Evolutionary conservation across 2,888 invertebrate genomes (phyloP), one percentile per base, ranked within the genome.

Genomic region (Cephus rjabovi): DNA sequence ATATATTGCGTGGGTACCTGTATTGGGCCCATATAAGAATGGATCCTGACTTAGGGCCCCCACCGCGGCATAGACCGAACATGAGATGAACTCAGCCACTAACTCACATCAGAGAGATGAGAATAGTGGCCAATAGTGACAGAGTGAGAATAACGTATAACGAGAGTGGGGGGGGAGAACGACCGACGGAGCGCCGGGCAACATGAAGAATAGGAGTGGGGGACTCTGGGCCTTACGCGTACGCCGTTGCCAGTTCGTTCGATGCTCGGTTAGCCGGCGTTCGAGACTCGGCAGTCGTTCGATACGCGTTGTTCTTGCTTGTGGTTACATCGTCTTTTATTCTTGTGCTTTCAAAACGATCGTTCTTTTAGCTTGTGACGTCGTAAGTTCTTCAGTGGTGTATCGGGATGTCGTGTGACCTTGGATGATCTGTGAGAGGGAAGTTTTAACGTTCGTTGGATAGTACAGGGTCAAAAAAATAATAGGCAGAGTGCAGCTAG

Each of bases 201-300:
- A 23, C 56, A 23, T 23, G 23, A 6, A 56, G 56, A 56, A 9
- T 23, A 56, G 23, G 23, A 23, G 56, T 56, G 56, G 56, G 56
- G 23, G 2, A 56, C 23, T 56, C 84, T 85, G 86, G 86, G 87
- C 87, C 86, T 87, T 86, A 83, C 81, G 77, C 77, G 78, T 77
- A 81, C 86, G 84, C 82, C 80, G 86, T 87, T 87, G 87, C 87
- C 87, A 86, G 85, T 85, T 87, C 77, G 82, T 76, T 79, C 31
- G 74, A 80, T 76, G 80, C 82, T 80, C 76, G 80, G 33, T 31
- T 31, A 71, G 79, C 83, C 82, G 82, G 85, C 82, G 85, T 76
- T 73, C 75, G 76, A 77, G 31, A 73, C 73, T 78, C 73, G 75
- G 15, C 76, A 82, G 82, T 79, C 79, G 80, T 75, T 80, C 77